Evolutionary conservation across 2,797 vertebrate species (phyloP).

Genomic region (Acanthurus tractus): DNA sequence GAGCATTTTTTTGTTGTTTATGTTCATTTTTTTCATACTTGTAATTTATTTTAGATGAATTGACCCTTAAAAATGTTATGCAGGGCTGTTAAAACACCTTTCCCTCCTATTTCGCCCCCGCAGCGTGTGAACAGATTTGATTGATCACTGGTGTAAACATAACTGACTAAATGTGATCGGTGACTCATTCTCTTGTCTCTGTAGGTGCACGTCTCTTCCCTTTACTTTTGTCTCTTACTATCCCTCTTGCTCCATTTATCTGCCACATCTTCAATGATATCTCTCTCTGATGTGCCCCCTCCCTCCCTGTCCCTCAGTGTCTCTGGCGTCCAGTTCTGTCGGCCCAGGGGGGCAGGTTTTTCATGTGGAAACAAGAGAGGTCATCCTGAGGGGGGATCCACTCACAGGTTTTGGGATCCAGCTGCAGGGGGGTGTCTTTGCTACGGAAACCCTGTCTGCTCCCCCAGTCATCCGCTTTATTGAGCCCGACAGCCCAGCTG

Average conservation of each 20-base stretch:
- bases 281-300: conserved; percentile 45
- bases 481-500: conserved; percentile 97
- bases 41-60: not conserved
- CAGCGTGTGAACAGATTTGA: conserved; percentile 51
- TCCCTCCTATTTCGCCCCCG: conserved; percentile 2
- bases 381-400: conserved; percentile 94
- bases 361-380: conserved; percentile 94
- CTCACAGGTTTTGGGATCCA: conserved; percentile 97
- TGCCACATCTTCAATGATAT: conserved; percentile 53
- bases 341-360: conserved; percentile 98
- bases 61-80: conserved; percentile 1
- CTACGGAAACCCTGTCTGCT: conserved; percentile 94
- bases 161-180: conserved; percentile 52
- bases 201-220: conserved; percentile 47
- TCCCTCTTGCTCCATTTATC: conserved; percentile 51
- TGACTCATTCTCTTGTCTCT: conserved; percentile 67
- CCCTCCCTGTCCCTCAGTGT: conserved; percentile 85
- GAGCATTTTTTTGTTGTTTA: not conserved
- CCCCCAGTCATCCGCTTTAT: conserved; percentile 96
- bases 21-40: too few species aligned
- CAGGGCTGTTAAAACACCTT: conserved; percentile 25
- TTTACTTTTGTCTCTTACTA: conserved; percentile 35
- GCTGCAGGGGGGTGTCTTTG: conserved; percentile 98
- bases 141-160: conserved; percentile 57
- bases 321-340: conserved; percentile 94